These are phyloP conservation scores for Salvelinus namaycush DNA, from an alignment of 2,113 vertebrate genomes.

Conservation along the genomic window DNA sequence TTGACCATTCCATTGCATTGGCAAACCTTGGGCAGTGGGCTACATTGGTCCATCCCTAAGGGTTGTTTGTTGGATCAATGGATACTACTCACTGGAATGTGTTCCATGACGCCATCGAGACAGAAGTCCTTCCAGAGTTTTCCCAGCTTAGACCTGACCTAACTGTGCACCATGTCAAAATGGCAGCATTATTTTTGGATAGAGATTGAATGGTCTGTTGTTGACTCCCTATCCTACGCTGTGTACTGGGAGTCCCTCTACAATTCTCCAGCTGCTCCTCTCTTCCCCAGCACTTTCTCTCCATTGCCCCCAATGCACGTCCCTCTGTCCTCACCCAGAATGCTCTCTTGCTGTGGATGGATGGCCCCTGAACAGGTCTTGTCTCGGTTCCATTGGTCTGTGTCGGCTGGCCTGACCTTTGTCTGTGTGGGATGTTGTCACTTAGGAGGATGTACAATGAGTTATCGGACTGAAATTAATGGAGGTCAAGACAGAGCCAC, in stretches of 20 bases:
- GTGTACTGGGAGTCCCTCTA: constrained; percentile 2
- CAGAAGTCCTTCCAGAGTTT: constrained; percentile 11
- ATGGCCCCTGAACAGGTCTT: background rate
- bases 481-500: constrained; percentile 39
- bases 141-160: background rate
- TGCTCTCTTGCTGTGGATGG: constrained; percentile 7
- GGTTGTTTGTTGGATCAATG: background rate
- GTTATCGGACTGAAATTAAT: constrained; percentile 46
- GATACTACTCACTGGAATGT: constrained; percentile 3
- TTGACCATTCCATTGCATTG: background rate
- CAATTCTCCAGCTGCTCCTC: background rate
- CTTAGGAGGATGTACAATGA: constrained; percentile 29
- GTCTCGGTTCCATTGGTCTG: constrained; percentile 26
- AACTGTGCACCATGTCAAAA: background rate
- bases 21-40: background rate
- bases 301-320: background rate
- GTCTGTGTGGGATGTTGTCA: background rate
- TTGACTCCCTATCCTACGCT: constrained; percentile 24
- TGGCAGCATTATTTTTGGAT: constrained; percentile 24
- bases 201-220: constrained; percentile 13
- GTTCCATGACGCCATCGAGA: constrained; percentile 7
- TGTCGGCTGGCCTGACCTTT: constrained; percentile 1
- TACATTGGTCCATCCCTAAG: background rate
- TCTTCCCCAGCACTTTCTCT: background rate
- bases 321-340: constrained; percentile 40